Evolutionary conservation across 2,797 vertebrate species (phyloP).

Genomic region (Melanotaenia parkinsoni): DNA sequence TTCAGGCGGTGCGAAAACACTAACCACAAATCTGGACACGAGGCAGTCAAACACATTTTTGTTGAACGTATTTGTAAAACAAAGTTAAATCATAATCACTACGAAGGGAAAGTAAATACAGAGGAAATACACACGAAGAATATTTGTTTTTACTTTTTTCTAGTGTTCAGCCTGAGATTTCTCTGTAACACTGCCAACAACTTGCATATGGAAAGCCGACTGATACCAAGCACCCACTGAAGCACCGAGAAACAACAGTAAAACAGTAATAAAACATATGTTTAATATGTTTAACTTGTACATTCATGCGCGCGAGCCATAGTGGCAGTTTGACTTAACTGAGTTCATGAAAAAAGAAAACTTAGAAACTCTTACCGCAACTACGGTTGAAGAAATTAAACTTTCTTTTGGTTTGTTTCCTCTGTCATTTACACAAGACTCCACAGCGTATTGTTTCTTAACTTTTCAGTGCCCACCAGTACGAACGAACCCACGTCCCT

Average conservation of each 20-base stretch:
- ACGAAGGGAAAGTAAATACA: too few relatives aligned
- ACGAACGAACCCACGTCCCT: conserved; percentile 18
- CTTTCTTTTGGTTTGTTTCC: background rate
- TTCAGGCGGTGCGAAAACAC: conserved; percentile 6
- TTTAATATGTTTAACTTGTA: background rate
- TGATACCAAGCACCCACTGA: background rate
- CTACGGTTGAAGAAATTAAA: background rate
- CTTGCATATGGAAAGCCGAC: background rate
- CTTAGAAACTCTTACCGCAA: conserved; percentile 64
- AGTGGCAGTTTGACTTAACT: conserved; percentile 12
- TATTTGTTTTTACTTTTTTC: background rate
- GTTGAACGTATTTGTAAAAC: background rate
- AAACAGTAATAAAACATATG: background rate
- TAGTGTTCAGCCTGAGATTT: background rate
- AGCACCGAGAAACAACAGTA: background rate
- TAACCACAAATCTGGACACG: conserved; percentile 24
- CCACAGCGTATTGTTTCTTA: conserved; percentile 23
- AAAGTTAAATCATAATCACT: background rate
- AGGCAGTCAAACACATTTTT: conserved; percentile 23
- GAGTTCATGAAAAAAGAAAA: conserved; percentile 3
- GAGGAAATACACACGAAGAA: background rate
- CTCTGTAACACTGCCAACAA: background rate
- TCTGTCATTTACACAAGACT: conserved; percentile 4
- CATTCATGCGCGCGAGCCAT: conserved; percentile 19
- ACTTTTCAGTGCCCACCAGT: conserved; percentile 62